Evolutionary conservation across 1,140 invertebrate genomes (phyloP), one percentile per base, ranked within the genome.

Genomic region (Cryptotermes secundus): DNA sequence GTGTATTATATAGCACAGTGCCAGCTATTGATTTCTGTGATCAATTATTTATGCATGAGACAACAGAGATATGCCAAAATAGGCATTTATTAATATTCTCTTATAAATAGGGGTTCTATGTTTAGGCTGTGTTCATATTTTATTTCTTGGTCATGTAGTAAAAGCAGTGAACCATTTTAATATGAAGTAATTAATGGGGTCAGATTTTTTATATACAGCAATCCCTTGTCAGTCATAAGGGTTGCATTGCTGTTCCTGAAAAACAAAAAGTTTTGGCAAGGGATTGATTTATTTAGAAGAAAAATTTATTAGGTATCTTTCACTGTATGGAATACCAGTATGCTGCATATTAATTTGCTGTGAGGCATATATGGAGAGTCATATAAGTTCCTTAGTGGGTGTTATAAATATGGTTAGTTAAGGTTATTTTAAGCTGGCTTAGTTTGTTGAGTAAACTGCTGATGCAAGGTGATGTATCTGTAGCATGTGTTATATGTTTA

Each of bases 1-100:
- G 53, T 34, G 42, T 81, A 34, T 82, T 53, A 42, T 42, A 82
- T n/a, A n/a, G n/a, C n/a, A n/a, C n/a, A n/a, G n/a, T n/a, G n/a
- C n/a, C n/a, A n/a, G n/a, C n/a, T 26, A 82, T 82, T 82, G 81
- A 42, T 82, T 82, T 82, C 81, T 82, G 81, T 82, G 81, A 82
- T 82, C 36, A 82, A 82, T 82, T 82, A 45, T 82, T 45, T 82
- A 81, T 45, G 36, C 35, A 45, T 53, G 53, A 45, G 31, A 31
- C 45, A 42, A 36, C 14, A 36, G n/a, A 24, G 45, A 49, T 49
- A 81, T 81, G 35, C 80, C 80, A 81, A 42, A 19, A 81, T 36
- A 36, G 80, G 59, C 59, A 53, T 82, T 82, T 82, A 82, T 82
- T 82, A 42, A 81, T 26, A 42, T 35, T 35, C 80, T 81, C 38